These are phyloP conservation scores for Notothenia coriiceps DNA, from an alignment of 2,113 vertebrate genomes.

Conservation along the genomic window DNA sequence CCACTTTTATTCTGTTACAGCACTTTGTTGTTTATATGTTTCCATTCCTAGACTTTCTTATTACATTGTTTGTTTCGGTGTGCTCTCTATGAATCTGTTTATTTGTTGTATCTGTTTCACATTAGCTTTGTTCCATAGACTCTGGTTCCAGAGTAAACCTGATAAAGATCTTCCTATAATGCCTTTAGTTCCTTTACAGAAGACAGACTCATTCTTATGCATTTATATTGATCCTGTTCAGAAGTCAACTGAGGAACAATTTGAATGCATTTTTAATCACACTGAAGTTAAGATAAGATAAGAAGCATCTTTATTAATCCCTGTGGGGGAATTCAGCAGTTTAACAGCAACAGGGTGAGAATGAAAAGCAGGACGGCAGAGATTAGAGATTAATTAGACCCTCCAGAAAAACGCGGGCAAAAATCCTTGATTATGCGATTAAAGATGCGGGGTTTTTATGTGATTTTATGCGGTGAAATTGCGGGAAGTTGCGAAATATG, in stretches of 20 bases:
- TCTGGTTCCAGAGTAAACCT: neutral
- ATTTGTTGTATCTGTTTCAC: neutral
- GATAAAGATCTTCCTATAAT: neutral
- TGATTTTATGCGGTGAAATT: too few species aligned
- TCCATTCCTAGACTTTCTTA: too few species aligned
- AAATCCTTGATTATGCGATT: too few species aligned
- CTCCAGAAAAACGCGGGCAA: too few species aligned
- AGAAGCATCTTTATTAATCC: too few species aligned
- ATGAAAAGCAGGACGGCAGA: too few species aligned
- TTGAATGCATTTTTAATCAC: neutral
- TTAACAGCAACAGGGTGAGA: too few species aligned
- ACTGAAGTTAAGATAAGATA: neutral
- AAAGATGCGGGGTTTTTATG: too few species aligned
- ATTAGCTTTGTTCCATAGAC: neutral
- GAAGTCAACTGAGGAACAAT: neutral
- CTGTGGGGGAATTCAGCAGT: too few species aligned
- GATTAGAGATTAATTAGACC: too few species aligned
- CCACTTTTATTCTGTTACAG: neutral
- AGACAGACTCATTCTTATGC: neutral
- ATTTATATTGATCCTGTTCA: neutral
- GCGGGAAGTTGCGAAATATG: too few species aligned
- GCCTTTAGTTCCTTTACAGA: neutral
- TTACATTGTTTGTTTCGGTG: neutral
- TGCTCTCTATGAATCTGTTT: neutral
- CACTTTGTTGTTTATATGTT: too few species aligned